Evolutionary conservation across 2,888 invertebrate genomes (phyloP).

Genomic region (Stegana nigrithorax): DNA sequence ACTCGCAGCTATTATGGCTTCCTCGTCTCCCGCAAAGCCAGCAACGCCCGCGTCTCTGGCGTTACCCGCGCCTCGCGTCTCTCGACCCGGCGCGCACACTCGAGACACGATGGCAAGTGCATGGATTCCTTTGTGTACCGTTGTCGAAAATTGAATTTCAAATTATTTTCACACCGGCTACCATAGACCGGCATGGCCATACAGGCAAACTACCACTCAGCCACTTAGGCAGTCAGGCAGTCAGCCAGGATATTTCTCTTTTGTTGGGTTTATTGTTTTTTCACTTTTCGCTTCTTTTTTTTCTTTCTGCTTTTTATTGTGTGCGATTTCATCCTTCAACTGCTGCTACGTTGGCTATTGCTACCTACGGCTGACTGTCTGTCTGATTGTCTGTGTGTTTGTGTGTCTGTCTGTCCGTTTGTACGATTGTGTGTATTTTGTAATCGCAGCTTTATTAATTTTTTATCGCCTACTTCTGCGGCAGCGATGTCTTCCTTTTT

Average conservation of each 20-base stretch:
- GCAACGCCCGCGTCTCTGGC: no score
- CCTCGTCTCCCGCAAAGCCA: no score
- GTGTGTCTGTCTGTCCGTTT: no score
- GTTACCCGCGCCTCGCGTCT: neutral
- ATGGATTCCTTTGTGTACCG: slow-evolving; percentile 57
- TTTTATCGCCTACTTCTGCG: slow-evolving; percentile 59
- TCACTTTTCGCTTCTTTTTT: neutral
- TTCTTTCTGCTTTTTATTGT: no score
- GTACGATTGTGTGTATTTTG: no score
- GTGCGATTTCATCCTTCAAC: neutral
- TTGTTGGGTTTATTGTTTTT: no score
- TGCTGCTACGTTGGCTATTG: neutral
- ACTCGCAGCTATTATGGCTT: no score
- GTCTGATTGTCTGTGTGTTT: neutral
- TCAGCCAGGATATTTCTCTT: no score
- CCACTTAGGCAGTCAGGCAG: neutral
- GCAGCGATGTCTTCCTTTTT: no score
- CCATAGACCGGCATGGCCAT: neutral
- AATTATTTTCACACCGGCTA: slow-evolving; percentile 56
- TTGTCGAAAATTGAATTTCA: slow-evolving; percentile 61
- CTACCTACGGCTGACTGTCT: neutral
- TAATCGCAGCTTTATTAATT: slow-evolving; percentile 60
- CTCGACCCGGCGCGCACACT: slow-evolving; percentile 16
- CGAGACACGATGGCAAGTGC: neutral
- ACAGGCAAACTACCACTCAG: no score